Percentiles rank a stretch among this genome's conserved stretches.
These are phyloP conservation scores for Trichomalopsis sarcophagae DNA, from an alignment of 1,140 invertebrate genomes.

Conservation along the genomic window DNA sequence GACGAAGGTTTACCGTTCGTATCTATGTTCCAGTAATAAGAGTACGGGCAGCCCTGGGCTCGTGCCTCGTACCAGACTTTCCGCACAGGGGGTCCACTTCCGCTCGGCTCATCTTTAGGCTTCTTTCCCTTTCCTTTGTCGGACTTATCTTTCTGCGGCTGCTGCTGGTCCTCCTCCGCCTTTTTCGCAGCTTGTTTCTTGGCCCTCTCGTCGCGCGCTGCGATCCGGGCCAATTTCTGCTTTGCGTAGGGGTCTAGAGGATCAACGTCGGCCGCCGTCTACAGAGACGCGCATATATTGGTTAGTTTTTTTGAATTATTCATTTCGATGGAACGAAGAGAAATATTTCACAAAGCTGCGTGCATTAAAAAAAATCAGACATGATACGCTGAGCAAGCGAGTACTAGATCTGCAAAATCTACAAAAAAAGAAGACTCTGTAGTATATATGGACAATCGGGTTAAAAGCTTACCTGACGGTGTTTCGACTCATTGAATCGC, in stretches of 20 bases:
- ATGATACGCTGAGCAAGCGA: too few species aligned
- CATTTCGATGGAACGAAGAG: too few species aligned
- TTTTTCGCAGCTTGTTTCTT: slow-evolving; percentile 59
- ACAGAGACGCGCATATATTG: too few species aligned
- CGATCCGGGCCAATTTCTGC: slow-evolving; percentile 48
- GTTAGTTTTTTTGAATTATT: too few species aligned
- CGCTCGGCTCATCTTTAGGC: slow-evolving; percentile 70
- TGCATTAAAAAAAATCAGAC: too few species aligned
- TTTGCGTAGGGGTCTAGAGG: slow-evolving; percentile 62
- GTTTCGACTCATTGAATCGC: neutral
- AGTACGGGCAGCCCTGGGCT: slow-evolving; percentile 81
- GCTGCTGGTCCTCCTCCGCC: slow-evolving; percentile 46
- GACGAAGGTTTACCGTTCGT: slow-evolving; percentile 81
- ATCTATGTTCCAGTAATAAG: slow-evolving; percentile 85
- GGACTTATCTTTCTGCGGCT: slow-evolving; percentile 65
- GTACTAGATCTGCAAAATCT: too few species aligned
- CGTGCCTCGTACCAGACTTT: slow-evolving; percentile 84
- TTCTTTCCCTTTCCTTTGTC: slow-evolving; percentile 70
- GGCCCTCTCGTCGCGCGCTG: neutral
- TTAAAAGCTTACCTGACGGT: slow-evolving; percentile 38
- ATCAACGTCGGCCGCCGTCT: slow-evolving; percentile 59
- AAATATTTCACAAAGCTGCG: too few species aligned
- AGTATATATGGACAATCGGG: too few species aligned
- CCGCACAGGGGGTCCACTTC: slow-evolving; percentile 58
- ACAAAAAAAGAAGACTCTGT: too few species aligned